Percentiles rank a stretch among this genome's conserved stretches.
These are phyloP conservation scores for Drosophila albomicans DNA, from an alignment of 1,140 invertebrate species.

Conservation along the genomic window DNA sequence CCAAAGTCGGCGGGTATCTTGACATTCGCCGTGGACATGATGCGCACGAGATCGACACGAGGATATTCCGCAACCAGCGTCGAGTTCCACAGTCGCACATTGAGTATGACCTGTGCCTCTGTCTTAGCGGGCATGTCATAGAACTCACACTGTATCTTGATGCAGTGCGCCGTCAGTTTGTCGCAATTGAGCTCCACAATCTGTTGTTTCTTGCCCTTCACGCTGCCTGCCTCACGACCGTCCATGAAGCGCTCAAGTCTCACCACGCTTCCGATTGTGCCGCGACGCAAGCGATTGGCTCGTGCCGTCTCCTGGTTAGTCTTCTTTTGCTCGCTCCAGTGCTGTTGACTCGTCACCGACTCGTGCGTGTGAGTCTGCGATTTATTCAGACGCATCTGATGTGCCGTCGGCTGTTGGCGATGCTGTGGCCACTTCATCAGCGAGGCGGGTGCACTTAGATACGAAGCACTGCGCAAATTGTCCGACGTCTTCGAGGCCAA, in stretches of 20 bases:
- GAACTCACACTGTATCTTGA: conserved; percentile 93
- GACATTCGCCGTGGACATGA: conserved; percentile 91
- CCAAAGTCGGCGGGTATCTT: conserved; percentile 89
- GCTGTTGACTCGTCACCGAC: not conserved
- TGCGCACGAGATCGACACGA: conserved; percentile 92
- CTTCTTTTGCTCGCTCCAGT: conserved; percentile 30
- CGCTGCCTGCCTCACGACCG: conserved; percentile 84
- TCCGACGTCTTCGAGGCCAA: conserved; percentile 86
- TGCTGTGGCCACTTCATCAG: conserved; percentile 49
- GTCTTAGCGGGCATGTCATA: conserved; percentile 90
- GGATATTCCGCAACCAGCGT: conserved; percentile 95
- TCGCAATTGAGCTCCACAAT: conserved; percentile 93
- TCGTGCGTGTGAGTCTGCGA: not conserved
- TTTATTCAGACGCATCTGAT: conserved; percentile 5
- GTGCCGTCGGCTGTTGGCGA: conserved; percentile 22
- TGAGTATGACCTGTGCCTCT: conserved; percentile 91
- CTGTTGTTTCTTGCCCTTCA: conserved; percentile 88
- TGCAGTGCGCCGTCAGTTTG: conserved; percentile 92
- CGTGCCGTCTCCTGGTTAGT: conserved; percentile 13
- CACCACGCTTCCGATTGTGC: conserved; percentile 89
- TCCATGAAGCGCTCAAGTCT: conserved; percentile 89
- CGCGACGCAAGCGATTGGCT: conserved; percentile 86
- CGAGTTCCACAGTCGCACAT: conserved; percentile 95
- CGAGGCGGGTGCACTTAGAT: conserved; percentile 62
- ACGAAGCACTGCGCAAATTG: conserved; percentile 23